Evolutionary conservation across 2,888 invertebrate species (phyloP).

Genomic region (Eupeodes luniger): DNA sequence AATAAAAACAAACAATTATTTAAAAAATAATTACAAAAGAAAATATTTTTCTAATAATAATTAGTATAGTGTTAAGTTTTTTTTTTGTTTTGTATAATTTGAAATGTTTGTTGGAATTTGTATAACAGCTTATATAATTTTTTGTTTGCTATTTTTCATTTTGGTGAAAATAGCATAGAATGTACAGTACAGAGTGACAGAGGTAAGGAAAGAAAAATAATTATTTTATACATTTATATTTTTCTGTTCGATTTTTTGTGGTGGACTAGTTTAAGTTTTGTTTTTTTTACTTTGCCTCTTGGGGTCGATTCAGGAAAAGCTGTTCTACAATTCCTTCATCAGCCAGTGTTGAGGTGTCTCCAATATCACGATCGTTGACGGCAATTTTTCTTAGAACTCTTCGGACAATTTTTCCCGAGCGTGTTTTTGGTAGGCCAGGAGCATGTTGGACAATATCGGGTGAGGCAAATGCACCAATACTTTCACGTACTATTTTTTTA

Average conservation of each 20-base stretch:
- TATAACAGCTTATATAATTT: conserved; percentile 37
- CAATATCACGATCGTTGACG: conserved; percentile 93
- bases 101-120: conserved; percentile 41
- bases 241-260: conserved; percentile 27
- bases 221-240: neutral
- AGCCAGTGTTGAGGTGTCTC: conserved; percentile 97
- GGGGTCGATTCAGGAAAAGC: conserved; percentile 90
- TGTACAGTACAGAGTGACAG: conserved; percentile 39
- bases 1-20: neutral
- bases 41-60: neutral
- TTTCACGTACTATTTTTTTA: conserved; percentile 92
- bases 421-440: conserved; percentile 96
- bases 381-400: conserved; percentile 97
- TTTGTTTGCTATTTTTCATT: conserved; percentile 17
- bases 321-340: conserved; percentile 95
- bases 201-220: conserved; percentile 50
- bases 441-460: conserved; percentile 98
- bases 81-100: conserved; percentile 21
- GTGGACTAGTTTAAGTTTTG: conserved; percentile 58
- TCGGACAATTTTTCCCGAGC: conserved; percentile 99
- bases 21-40: neutral
- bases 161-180: conserved; percentile 52
- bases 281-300: conserved; percentile 80
- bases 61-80: neutral
- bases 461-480: conserved; percentile 97